Conservation (phyloP, 2,888 invertebrate genomes). For the Phanerotoma sp. region DNA sequence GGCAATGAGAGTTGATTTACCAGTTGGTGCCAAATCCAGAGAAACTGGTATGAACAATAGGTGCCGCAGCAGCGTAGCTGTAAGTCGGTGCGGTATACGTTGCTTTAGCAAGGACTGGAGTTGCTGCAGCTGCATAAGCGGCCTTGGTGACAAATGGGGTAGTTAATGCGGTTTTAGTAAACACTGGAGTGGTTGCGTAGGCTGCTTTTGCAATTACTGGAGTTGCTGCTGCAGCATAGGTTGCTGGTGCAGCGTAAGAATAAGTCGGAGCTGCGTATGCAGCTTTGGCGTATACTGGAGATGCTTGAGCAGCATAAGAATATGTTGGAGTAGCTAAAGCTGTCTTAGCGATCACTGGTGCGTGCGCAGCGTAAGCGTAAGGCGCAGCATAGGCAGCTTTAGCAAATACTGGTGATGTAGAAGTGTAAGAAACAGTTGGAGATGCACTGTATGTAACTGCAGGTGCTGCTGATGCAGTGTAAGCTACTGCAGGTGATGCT, state of each 20-base stretch:
- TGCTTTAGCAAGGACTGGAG: constrained; percentile 33
- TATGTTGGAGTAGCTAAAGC: constrained; percentile 28
- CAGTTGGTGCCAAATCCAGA: constrained; percentile 42
- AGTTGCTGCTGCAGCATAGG: too few species aligned
- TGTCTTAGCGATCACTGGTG: constrained; percentile 32
- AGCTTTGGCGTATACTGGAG: constrained; percentile 31
- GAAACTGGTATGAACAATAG: constrained; percentile 40
- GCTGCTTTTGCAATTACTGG: constrained; percentile 30
- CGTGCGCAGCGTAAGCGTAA: constrained; percentile 4
- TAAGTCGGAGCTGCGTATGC: constrained; percentile 28
- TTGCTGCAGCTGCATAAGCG: constrained; percentile 30
- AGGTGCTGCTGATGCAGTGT: constrained; percentile 31
- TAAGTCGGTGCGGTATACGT: constrained; percentile 28
- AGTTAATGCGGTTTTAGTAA: constrained; percentile 26
- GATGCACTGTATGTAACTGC: constrained; percentile 24
- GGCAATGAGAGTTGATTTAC: constrained; percentile 33
- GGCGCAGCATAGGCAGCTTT: too few species aligned
- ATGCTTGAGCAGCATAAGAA: constrained; percentile 31
- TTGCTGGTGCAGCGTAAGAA: constrained; percentile 23
- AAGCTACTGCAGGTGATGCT: constrained; percentile 20
- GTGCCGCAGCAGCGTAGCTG: constrained; percentile 32
- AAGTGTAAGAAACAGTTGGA: constrained; percentile 21
- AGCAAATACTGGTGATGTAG: constrained; percentile 21
- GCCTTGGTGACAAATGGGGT: constrained; percentile 34
- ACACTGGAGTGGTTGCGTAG: constrained; percentile 28